Conservation (phyloP, 2,113 vertebrate species). For the Corydoras maculifer region DNA sequence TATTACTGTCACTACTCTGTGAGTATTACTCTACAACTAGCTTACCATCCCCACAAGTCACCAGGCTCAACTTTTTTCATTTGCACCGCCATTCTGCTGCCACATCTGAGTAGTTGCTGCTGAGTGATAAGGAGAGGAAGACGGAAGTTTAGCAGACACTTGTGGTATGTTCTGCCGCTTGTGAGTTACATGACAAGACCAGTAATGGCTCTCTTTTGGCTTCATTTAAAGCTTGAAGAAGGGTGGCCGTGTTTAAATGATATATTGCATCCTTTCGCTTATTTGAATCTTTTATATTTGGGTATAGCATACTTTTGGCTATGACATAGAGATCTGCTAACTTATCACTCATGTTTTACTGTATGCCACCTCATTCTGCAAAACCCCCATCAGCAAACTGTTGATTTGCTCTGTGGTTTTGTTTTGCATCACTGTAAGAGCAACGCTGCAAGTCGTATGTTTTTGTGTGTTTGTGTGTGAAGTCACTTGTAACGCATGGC, state of each 20-base stretch:
- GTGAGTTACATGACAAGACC: background rate
- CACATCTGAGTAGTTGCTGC: conserved; percentile 9
- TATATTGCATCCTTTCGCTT: background rate
- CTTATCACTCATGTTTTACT: conserved; percentile 49
- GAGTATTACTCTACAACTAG: background rate
- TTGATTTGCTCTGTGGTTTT: conserved; percentile 45
- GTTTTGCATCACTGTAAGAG: background rate
- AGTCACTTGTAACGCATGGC: no score
- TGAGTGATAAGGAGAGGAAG: conserved; percentile 24
- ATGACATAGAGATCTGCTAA: conserved; percentile 4
- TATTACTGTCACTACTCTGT: no score
- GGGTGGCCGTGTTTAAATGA: background rate
- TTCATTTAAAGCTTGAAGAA: background rate
- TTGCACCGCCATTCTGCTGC: background rate
- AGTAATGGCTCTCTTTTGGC: background rate
- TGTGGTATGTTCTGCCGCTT: background rate
- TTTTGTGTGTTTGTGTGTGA: background rate
- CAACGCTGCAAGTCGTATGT: conserved; percentile 2
- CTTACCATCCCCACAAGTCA: background rate
- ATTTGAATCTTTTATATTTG: background rate
- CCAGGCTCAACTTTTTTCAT: background rate
- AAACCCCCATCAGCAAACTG: conserved; percentile 42
- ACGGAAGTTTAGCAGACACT: conserved; percentile 26
- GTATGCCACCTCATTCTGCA: conserved; percentile 55
- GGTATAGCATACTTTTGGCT: conserved; percentile 9